Base-by-base conservation (phyloP, 1,140 invertebrate species). In the Bradysia coprophila region DNA sequence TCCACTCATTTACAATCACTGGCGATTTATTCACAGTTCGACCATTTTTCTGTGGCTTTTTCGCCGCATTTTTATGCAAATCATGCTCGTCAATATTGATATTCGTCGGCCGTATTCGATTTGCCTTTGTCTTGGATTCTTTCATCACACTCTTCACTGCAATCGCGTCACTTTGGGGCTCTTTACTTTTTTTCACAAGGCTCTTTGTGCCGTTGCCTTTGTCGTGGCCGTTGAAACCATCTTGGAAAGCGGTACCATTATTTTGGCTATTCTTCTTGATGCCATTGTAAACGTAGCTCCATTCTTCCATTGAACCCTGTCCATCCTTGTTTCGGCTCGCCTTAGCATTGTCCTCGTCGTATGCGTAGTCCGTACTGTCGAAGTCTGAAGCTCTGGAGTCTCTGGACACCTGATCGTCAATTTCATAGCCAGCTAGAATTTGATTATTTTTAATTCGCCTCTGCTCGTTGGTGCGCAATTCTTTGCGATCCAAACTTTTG, bases 211-310 rank as follows among this genome's bases (percentile, higher is more conserved):
- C 33, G 31, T 15, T 31, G 19, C 21, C 33, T 28, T 31, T 31
- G 22, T 13, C 11, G 24, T 32, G 8, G 15, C 13, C 8, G 34
- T 37, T 37, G 34, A 8, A 8, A 9, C 6, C 16, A 15, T 41
- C 18, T 31, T 31, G 8, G 11, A n/a, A 9, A n/a, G n/a, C 22
- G 19, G 20, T 1, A 42, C 48, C 4, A 42, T 43, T 33, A 43
- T 45, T 22, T 53, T 45, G 9, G 21, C 6, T 38, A 40, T 51
- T 40, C 54, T 55, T 19, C 51, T 28, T 13, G 24, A 28, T 13
- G 13, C 13, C 24, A 46, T 73, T 68, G 51, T 78, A 84, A 1
- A 85, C 82, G 53, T 80, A 84, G 52, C 81, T 77, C 80, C 81
- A 84, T 38, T 70, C 72, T 44, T 79, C 78, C 43, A 73, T 75